Evolutionary conservation across 1,140 invertebrate species (phyloP).

Genomic region (Heterodera schachtii): DNA sequence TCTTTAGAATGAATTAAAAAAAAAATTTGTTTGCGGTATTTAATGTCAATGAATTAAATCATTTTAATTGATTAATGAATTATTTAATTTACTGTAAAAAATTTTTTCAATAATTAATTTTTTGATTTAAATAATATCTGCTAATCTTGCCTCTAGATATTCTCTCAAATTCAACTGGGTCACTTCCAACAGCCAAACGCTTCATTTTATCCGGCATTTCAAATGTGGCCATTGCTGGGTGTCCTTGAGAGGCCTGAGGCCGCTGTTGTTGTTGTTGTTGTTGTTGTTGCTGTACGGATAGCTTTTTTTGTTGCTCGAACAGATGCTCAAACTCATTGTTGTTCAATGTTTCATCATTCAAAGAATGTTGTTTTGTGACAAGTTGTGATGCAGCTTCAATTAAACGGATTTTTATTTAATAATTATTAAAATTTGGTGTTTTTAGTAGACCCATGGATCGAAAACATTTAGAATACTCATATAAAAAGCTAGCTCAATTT

Average conservation of each 20-base stretch:
- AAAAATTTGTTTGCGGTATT: too few relatives aligned
- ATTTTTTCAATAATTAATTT: too few relatives aligned
- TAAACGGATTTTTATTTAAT: too few relatives aligned
- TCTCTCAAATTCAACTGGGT: slow-evolving; percentile 7
- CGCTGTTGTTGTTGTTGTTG: too few relatives aligned
- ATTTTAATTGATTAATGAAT: too few relatives aligned
- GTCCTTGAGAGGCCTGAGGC: too few relatives aligned
- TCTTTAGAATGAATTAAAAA: slow-evolving; percentile 26
- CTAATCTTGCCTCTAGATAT: slow-evolving; percentile 11
- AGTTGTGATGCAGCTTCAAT: background rate
- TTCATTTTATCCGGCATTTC: slow-evolving; percentile 20
- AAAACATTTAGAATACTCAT: too few relatives aligned
- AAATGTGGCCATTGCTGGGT: slow-evolving; percentile 20
- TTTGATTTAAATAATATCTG: background rate
- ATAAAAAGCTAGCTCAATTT: too few relatives aligned
- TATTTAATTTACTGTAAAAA: too few relatives aligned
- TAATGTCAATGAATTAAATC: too few relatives aligned
- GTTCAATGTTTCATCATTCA: background rate
- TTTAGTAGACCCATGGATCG: too few relatives aligned
- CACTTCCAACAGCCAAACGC: background rate
- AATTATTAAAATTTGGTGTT: too few relatives aligned
- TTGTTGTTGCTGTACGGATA: slow-evolving; percentile 4
- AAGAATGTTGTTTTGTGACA: background rate
- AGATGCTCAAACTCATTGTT: slow-evolving; percentile 16
- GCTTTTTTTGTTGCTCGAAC: slow-evolving; percentile 5